Evolutionary conservation across 2,113 vertebrate species (phyloP).

Genomic region (Corythoichthys haematopterus): DNA sequence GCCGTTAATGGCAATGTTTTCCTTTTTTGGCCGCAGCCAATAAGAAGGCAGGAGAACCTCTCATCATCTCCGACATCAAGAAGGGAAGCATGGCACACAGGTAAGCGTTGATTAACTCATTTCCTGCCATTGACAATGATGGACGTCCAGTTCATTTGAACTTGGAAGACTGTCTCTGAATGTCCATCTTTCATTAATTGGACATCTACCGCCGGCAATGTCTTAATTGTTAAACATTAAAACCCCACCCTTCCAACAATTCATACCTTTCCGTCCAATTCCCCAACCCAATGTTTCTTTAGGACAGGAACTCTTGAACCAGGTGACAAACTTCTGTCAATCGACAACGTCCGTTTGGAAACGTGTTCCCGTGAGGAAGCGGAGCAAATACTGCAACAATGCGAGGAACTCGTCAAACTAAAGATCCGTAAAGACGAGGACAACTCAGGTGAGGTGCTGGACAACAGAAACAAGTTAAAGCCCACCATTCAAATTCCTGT

Average conservation of each 20-base stretch:
- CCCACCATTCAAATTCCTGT: no score
- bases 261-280: no score
- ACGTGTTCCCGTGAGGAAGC: slow-evolving; percentile 90
- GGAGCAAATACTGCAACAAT: slow-evolving; percentile 89
- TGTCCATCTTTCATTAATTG: no score
- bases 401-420: slow-evolving; percentile 92
- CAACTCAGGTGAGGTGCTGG: slow-evolving; percentile 83
- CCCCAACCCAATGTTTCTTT: background rate
- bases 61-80: slow-evolving; percentile 97
- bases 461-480: no score
- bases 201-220: no score
- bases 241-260: no score
- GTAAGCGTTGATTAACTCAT: slow-evolving; percentile 40
- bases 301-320: slow-evolving; percentile 95
- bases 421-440: slow-evolving; percentile 97
- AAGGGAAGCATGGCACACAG: slow-evolving; percentile 96
- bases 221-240: no score
- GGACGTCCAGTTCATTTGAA: no score
- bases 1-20: background rate
- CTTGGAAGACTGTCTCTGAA: no score
- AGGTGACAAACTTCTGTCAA: slow-evolving; percentile 91
- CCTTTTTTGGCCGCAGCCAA: slow-evolving; percentile 69
- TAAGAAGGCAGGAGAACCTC: slow-evolving; percentile 87
- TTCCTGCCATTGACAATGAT: background rate
- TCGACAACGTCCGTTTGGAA: slow-evolving; percentile 91